These are phyloP conservation scores for Chaenogobius annularis DNA, from an alignment of 2,113 vertebrate species.

Conservation along the genomic window DNA sequence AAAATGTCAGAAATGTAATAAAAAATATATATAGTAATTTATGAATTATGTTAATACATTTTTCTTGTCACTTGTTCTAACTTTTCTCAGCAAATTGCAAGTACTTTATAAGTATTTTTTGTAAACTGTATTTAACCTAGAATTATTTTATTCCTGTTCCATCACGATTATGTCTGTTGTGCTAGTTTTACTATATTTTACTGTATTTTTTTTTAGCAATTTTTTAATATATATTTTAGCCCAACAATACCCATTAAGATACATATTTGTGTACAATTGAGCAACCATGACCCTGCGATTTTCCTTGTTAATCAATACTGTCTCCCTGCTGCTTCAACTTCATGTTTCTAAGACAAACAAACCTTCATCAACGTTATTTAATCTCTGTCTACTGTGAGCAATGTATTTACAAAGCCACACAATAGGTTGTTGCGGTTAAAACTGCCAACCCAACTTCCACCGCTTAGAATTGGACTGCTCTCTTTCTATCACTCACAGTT, in stretches of 20 bases:
- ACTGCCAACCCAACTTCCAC: background rate
- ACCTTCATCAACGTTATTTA: background rate
- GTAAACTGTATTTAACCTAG: too few relatives aligned
- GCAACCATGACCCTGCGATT: background rate
- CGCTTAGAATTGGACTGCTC: background rate
- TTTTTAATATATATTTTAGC: too few relatives aligned
- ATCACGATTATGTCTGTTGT: too few relatives aligned
- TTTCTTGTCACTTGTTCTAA: too few relatives aligned
- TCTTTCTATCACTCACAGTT: conserved; percentile 1
- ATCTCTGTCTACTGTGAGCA: background rate
- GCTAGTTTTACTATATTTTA: too few relatives aligned
- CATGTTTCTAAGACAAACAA: background rate
- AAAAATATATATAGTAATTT: too few relatives aligned
- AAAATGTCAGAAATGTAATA: too few relatives aligned
- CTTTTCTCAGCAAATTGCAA: too few relatives aligned
- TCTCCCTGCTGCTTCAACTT: background rate
- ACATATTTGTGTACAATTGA: background rate
- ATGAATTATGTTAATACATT: too few relatives aligned
- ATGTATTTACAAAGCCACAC: background rate
- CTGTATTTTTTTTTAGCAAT: too few relatives aligned
- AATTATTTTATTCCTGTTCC: too few relatives aligned
- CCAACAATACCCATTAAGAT: background rate
- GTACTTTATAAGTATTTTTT: too few relatives aligned
- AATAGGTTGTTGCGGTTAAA: background rate
- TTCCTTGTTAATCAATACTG: background rate